Evolutionary conservation across 2,113 vertebrate genomes (phyloP), one percentile per base, ranked within the genome.

Genomic region (Scopus umbretta): DNA sequence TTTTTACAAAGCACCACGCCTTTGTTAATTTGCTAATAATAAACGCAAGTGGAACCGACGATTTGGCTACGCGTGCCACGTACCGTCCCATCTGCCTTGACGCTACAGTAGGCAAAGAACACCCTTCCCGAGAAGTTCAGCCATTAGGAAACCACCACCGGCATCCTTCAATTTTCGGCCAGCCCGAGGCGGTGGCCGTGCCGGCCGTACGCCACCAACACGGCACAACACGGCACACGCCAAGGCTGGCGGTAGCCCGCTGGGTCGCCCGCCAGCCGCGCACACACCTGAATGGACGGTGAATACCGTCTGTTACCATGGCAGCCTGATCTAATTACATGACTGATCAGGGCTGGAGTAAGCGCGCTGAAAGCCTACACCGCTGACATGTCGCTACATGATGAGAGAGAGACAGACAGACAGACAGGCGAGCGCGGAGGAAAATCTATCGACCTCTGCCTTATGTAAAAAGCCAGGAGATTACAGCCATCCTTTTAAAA

Each of bases 241-340:
- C 86, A 75, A 90, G 81, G 92, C 96, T 55, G 55, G 78, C 80
- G 84, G 95, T 86, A 83, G 95, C 94, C 96, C 90, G 53, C 34
- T 23, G 88, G 85, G 92, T 96, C 82, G 85, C 96, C 96, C 80
- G 89, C 80, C 87, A 55, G 71, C 80, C 66, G 15, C 92, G 90
- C 97, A 89, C 96, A 97, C 98, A 98, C 98, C 98, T 98, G 98
- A 97, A 97, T 97, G 97, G 98, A 93, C 90, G 36, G 96, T 96
- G 96, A 97, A 97, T 94, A 97, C 97, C 96, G 98, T 98, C 98
- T 98, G 98, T 98, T 98, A 97, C 98, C 98, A 98, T 98, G 98
- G 98, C 97, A 98, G 98, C 98, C 96, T 95, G 98, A 98, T 98
- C 98, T 98, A 98, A 98, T 98, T 98, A 98, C 98, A 98, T 91